Percentiles rank a stretch among this genome's conserved stretches.
These are phyloP conservation scores for Crematogaster levior DNA, from an alignment of 2,888 invertebrate genomes.

Conservation along the genomic window DNA sequence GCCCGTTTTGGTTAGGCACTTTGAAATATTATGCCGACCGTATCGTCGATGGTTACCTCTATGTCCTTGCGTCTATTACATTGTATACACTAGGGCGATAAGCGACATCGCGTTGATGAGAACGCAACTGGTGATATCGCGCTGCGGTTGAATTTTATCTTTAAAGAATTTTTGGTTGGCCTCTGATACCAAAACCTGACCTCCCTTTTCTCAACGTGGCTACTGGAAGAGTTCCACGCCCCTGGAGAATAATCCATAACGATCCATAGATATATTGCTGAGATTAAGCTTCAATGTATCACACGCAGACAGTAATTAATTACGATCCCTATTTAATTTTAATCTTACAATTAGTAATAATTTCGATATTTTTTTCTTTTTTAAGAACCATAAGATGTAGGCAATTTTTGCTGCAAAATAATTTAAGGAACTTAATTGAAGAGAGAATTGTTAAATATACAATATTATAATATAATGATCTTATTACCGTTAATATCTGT, in stretches of 20 bases:
- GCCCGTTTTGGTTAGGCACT: constrained; percentile 79
- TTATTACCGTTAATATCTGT: not conserved
- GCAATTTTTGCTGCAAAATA: not conserved
- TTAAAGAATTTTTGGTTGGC: constrained; percentile 80
- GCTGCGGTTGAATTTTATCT: constrained; percentile 65
- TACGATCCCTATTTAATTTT: not conserved
- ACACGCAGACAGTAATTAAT: not conserved
- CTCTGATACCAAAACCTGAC: constrained; percentile 36
- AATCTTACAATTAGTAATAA: not conserved
- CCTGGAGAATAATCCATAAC: not conserved
- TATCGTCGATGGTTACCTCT: constrained; percentile 74
- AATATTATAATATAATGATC: not conserved
- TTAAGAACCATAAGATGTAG: not conserved
- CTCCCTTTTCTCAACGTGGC: not conserved
- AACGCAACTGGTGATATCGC: constrained; percentile 35
- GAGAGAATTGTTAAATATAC: not conserved
- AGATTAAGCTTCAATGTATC: not conserved
- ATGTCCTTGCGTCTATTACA: constrained; percentile 41
- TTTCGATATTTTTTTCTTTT: not conserved
- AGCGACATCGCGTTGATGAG: constrained; percentile 69
- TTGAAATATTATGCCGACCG: constrained; percentile 83
- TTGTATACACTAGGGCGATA: constrained; percentile 67
- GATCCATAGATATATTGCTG: not conserved
- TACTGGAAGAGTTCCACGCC: not conserved
- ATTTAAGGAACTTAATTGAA: not conserved